These are phyloP conservation scores for Ommatoiulus sabulosus DNA, from an alignment of 2,888 invertebrate species.

Conservation along the genomic window DNA sequence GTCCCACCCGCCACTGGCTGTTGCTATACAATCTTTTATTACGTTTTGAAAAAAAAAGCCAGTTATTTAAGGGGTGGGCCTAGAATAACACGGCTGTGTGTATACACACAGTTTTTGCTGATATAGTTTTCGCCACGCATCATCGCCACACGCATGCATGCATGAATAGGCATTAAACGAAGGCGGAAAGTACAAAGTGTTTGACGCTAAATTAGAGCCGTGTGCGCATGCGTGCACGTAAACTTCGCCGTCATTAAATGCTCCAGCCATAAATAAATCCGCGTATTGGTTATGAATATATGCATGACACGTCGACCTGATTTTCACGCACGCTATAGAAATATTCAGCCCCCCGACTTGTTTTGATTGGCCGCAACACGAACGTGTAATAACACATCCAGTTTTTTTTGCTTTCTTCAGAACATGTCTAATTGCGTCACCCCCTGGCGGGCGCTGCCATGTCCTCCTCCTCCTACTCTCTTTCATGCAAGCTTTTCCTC, in stretches of 20 bases:
- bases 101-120: background rate
- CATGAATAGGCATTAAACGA: slow-evolving; percentile 43
- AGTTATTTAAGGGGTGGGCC: slow-evolving; percentile 39
- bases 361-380: background rate
- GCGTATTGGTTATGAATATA: slow-evolving; percentile 17
- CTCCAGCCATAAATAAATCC: slow-evolving; percentile 40
- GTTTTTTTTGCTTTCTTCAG: background rate
- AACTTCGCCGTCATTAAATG: slow-evolving; percentile 12
- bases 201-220: slow-evolving; percentile 27
- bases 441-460: background rate
- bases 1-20: slow-evolving; percentile 43
- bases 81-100: background rate
- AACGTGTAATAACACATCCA: background rate
- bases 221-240: slow-evolving; percentile 3
- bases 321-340: slow-evolving; percentile 8
- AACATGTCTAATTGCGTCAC: background rate
- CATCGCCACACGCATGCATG: slow-evolving; percentile 39
- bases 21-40: slow-evolving; percentile 39
- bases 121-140: slow-evolving; percentile 35
- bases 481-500: too few species aligned
- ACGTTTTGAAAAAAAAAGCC: slow-evolving; percentile 1
- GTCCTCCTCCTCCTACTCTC: slow-evolving; percentile 6
- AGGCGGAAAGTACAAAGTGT: slow-evolving; percentile 43
- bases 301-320: slow-evolving; percentile 43
- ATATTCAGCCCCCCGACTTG: background rate